Conservation (phyloP, 2,888 invertebrate genomes). For the Endotricha flammealis region DNA sequence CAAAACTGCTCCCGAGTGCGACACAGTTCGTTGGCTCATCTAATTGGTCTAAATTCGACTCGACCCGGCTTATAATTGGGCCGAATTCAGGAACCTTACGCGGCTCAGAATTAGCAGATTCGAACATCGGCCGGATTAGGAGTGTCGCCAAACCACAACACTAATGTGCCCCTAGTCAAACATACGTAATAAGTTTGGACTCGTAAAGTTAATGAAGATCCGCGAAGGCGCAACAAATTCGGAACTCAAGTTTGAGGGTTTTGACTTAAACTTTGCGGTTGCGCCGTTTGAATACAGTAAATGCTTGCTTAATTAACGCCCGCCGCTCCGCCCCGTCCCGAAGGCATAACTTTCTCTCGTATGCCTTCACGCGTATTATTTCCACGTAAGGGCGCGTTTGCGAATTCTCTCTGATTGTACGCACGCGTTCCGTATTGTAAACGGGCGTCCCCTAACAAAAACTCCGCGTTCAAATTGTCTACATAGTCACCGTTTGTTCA, state of each 20-base stretch:
- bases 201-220: constrained; percentile 64
- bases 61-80: constrained; percentile 72
- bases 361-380: constrained; percentile 38
- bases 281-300: constrained; percentile 59
- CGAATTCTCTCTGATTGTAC: constrained; percentile 15
- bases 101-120: constrained; percentile 65
- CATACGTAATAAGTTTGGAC: constrained; percentile 63
- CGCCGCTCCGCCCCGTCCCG: constrained; percentile 28
- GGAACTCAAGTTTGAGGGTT: constrained; percentile 52
- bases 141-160: constrained; percentile 47
- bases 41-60: constrained; percentile 75
- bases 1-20: constrained; percentile 75
- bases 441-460: constrained; percentile 29
- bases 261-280: constrained; percentile 53
- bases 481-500: constrained; percentile 51
- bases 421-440: constrained; percentile 13
- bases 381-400: constrained; percentile 31
- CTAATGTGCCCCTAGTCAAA: constrained; percentile 60
- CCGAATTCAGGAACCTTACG: constrained; percentile 57
- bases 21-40: constrained; percentile 76
- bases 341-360: constrained; percentile 34
- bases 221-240: constrained; percentile 62
- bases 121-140: constrained; percentile 59
- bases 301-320: constrained; percentile 69
- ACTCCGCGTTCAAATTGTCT: constrained; percentile 37